Evolutionary conservation across 1,140 invertebrate genomes (phyloP), one percentile per base, ranked within the genome.

Genomic region (Brachystomella parvula): DNA sequence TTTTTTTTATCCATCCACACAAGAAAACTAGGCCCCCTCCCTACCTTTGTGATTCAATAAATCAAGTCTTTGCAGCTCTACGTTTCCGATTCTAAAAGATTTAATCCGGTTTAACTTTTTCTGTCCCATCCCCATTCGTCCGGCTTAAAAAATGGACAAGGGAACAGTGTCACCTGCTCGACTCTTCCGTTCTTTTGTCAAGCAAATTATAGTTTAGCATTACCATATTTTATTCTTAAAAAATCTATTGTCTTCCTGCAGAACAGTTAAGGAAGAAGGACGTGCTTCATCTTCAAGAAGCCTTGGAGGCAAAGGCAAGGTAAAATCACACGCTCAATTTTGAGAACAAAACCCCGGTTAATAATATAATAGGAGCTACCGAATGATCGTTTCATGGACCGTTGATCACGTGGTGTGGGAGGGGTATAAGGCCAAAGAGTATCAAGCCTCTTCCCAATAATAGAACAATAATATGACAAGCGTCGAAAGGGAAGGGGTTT

Each of bases 71-170:
- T 62, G 62, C 66, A 64, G 59, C 64, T 66, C 66, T 12, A 70
- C 63, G 66, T 72, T 72, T 70, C 70, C 68, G 67, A 64, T 67
- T 69, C 64, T 62, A 65, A 62, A 65, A 60, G 24, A 12, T 56
- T 64, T 69, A 69, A 69, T 69, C 67, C 67, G 65, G 61, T 64
- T 71, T 71, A 63, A 61, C 56, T 44, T 61, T 65, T 63, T 19
- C 12, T 47, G n/a, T n/a, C n/a, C n/a, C n/a, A 9, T 28, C 31
- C 17, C 47, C 29, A 19, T 29, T 26, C 39, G 26, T 28, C 30
- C 57, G 12, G 57, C 57, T 32, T 32, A 59, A 30, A 3, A 12
- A 6, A 6, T 32, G 3, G 29, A 21, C 6, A 31, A 59, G 15
- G 21, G 12, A 12, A 59, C 26, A 17, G 49, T 53, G 30, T 59